Conservation (phyloP, 1,140 invertebrate genomes). For the Zaprionus taronus region DNA sequence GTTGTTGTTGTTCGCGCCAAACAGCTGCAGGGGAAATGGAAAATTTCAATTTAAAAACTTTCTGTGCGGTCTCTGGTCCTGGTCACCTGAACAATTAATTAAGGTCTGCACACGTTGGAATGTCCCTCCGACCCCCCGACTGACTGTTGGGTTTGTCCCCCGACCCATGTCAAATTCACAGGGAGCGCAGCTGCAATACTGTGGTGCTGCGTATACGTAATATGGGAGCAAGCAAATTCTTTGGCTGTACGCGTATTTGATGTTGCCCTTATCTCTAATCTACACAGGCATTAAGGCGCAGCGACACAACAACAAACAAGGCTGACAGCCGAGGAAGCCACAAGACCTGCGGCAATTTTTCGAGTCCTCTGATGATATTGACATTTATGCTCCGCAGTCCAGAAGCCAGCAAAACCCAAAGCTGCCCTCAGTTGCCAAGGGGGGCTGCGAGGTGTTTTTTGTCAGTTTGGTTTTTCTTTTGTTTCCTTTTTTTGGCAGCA, state of each 20-base stretch:
- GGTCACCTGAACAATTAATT: constrained; percentile 70
- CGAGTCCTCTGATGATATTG: constrained; percentile 68
- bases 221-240: constrained; percentile 49
- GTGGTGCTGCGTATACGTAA: constrained; percentile 51
- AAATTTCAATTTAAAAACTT: constrained; percentile 46
- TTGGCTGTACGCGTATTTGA: constrained; percentile 52
- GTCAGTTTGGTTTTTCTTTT: neutral
- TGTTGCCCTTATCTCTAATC: constrained; percentile 77
- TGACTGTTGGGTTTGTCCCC: constrained; percentile 12
- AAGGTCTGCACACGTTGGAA: constrained; percentile 6
- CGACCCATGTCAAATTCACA: constrained; percentile 53
- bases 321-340: constrained; percentile 46
- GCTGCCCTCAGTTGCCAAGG: neutral
- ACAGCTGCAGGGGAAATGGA: constrained; percentile 32
- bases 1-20: constrained; percentile 24
- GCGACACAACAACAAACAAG: constrained; percentile 66
- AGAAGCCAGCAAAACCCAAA: neutral
- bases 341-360: constrained; percentile 52
- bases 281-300: constrained; percentile 71
- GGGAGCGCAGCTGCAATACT: constrained; percentile 55
- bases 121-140: neutral
- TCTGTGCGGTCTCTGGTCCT: neutral
- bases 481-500: constrained; percentile 46
- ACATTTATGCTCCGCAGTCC: constrained; percentile 66
- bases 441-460: neutral